Base-by-base conservation (phyloP, 2,797 vertebrate species). In the Eidolon dupreanum region DNA sequence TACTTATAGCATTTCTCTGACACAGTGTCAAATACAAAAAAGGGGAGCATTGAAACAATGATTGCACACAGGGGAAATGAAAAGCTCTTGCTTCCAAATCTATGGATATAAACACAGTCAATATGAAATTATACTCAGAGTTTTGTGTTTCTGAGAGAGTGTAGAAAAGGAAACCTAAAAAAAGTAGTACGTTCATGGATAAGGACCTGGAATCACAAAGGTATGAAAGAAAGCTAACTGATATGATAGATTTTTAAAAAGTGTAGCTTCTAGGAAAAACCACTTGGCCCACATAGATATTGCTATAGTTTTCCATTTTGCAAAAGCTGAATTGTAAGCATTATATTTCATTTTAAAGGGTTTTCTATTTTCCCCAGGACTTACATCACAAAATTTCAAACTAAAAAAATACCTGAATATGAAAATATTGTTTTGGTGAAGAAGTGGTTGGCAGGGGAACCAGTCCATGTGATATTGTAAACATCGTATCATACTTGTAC, bases 41-140 rank as follows among this genome's bases (percentile, higher is more conserved):
- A 36, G 4, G 13, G n/a, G 31, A 61, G 17, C 36, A 90, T 15
- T 94, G 86, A 61, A 88, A 66, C 46, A 82, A 88, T 78, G 61
- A 93, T 84, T 61, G 59, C 53, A 65, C 91, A 49, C 31, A 36
- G 3, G 73, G 70, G 65, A 88, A 92, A 84, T 5, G 13, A 71
- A 92, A 61, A 33, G 20, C 51, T 41, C 33, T 38, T 94, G 49
- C 57, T 93, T 93, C 83, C 53, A 78, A 68, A 55, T 79, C 57
- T 78, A 36, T 33, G 22, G 17, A 55, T 82, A 43, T 61, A 79
- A 95, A 93, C 38, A 66, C 17, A 53, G n/a, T 66, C 43, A 28
- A 33, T 36, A 8, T 90, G 95, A 97, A 95, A 91, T 92, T 88
- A 77, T 26, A 41, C 57, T 92, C 36, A 31, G 78, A 79, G 57